Evolutionary conservation across 1,140 invertebrate species (phyloP).

Genomic region (Stegodyphus dumicola): DNA sequence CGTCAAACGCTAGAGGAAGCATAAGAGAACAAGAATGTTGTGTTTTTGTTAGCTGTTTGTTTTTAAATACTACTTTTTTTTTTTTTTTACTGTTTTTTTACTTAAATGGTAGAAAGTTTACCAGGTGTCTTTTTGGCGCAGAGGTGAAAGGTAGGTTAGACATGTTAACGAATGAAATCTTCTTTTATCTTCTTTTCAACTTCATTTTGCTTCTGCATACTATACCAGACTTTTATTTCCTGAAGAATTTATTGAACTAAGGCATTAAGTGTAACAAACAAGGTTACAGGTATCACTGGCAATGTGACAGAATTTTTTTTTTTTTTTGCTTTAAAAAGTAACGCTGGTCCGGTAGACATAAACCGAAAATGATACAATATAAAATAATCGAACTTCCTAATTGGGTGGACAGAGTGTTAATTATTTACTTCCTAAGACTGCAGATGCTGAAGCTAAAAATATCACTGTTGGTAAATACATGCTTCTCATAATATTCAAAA

Average conservation of each 20-base stretch:
- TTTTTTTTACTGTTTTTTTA: conserved; percentile 4
- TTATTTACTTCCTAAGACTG: no score
- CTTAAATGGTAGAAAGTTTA: neutral
- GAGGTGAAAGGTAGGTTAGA: conserved; percentile 4
- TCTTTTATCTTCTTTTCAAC: conserved; percentile 17
- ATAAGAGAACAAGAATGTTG: neutral
- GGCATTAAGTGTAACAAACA: neutral
- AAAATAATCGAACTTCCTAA: no score
- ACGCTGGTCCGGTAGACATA: no score
- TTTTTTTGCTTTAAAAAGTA: no score
- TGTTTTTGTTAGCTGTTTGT: conserved; percentile 7
- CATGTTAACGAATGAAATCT: conserved; percentile 9
- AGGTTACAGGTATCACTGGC: no score
- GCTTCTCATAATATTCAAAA: no score
- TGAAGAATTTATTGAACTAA: neutral
- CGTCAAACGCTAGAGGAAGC: conserved; percentile 3
- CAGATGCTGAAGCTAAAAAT: no score
- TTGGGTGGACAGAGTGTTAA: no score
- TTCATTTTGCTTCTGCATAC: neutral
- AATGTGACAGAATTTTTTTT: no score
- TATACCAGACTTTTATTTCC: conserved; percentile 5
- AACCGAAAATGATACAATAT: no score
- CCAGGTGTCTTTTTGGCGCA: neutral
- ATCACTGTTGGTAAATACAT: no score
- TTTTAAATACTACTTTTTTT: neutral